A percentile compares a stretch with the other conserved stretches of the same genome.
Conservation (phyloP, 2,113 vertebrate genomes). For the Centrocercus urophasianus region DNA sequence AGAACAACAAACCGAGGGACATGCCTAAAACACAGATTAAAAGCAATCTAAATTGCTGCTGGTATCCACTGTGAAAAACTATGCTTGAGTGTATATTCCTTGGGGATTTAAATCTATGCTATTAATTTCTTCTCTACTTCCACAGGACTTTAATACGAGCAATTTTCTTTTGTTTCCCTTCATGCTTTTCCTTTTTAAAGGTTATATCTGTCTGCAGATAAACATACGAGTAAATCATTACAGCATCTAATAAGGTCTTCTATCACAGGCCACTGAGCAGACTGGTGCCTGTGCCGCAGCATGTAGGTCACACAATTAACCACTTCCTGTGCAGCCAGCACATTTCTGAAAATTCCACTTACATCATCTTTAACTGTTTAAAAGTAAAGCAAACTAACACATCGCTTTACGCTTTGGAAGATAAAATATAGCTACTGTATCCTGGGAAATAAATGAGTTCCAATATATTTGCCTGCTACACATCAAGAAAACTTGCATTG, state of each 20-base stretch:
- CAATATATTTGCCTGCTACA: background rate
- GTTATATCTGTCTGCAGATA: background rate
- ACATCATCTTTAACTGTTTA: background rate
- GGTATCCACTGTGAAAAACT: background rate
- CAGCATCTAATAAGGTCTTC: slow-evolving; percentile 56
- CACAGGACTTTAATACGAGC: background rate
- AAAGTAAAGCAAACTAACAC: background rate
- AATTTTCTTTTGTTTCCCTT: background rate
- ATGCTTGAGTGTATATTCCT: background rate
- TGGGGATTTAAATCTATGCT: background rate
- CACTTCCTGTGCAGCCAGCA: background rate
- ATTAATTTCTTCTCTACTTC: background rate
- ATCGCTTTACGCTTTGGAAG: background rate
- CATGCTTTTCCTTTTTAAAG: slow-evolving; percentile 11
- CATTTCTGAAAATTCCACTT: background rate
- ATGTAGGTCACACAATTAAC: slow-evolving; percentile 67
- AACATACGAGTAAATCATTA: background rate
- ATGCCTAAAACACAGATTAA: background rate
- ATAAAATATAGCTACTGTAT: background rate
- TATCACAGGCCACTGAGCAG: slow-evolving; percentile 56
- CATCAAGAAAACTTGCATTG: background rate
- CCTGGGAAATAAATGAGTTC: background rate
- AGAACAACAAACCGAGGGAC: background rate
- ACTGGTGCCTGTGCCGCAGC: background rate
- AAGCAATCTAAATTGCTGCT: background rate